phyloP scores from a whole-genome alignment of 2,113 vertebrate species.

The Phoxinus phoxinus region DNA sequence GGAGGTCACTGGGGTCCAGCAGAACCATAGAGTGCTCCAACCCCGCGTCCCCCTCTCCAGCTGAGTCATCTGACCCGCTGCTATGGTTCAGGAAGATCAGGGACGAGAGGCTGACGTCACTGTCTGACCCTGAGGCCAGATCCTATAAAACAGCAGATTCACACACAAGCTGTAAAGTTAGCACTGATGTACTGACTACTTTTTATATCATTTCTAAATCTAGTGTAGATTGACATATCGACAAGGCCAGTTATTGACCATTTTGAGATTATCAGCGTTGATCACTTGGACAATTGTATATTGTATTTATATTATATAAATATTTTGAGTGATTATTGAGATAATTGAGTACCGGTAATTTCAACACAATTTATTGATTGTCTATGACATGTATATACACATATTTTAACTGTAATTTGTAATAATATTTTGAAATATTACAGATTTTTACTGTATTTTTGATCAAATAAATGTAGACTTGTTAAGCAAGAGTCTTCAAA shows the following conservation, averaged over 20 bases:
- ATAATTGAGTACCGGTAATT: too few species aligned
- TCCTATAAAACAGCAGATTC: slow-evolving; percentile 76
- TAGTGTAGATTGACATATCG: too few species aligned
- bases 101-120: slow-evolving; percentile 93
- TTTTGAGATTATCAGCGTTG: too few species aligned
- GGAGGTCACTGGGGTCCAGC: slow-evolving; percentile 80
- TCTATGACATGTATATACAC: too few species aligned
- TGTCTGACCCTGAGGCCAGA: slow-evolving; percentile 86
- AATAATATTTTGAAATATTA: neutral
- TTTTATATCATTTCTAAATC: too few species aligned
- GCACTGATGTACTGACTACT: neutral
- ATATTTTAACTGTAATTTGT: neutral
- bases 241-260: neutral
- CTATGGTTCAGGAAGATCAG: slow-evolving; percentile 95
- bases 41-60: slow-evolving; percentile 80
- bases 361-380: too few species aligned
- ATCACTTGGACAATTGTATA: too few species aligned
- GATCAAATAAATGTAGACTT: neutral
- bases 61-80: slow-evolving; percentile 91
- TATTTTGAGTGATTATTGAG: too few species aligned
- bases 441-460: neutral
- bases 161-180: neutral
- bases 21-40: slow-evolving; percentile 84
- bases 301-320: too few species aligned
- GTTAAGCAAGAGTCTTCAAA: neutral